phyloP scores from a whole-genome alignment of 2,888 invertebrate genomes.

The Barypeithes pellucidus region DNA sequence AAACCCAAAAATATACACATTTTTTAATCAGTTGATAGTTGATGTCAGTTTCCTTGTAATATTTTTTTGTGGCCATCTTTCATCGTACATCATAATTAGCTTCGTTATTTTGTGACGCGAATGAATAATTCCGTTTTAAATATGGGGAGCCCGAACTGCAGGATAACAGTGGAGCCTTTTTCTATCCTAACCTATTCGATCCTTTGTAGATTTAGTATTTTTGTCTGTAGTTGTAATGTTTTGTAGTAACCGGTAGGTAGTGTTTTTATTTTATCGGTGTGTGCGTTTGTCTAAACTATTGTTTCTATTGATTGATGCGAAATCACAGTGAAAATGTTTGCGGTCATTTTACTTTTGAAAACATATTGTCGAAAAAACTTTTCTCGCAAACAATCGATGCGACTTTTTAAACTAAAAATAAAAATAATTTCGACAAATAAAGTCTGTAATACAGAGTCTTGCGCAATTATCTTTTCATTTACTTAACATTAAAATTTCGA shows the following conservation, averaged over 20 bases:
- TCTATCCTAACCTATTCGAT: constrained; percentile 52
- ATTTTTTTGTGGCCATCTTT: neutral
- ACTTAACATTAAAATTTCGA: too few species aligned
- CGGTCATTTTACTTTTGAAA: too few species aligned
- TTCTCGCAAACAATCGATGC: too few species aligned
- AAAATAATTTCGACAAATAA: too few species aligned
- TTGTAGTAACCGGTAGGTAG: constrained; percentile 33
- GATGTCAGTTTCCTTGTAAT: neutral
- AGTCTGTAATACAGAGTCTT: too few species aligned
- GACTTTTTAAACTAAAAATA: too few species aligned
- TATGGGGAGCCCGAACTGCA: constrained; percentile 43
- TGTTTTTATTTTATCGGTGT: constrained; percentile 29
- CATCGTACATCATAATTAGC: neutral
- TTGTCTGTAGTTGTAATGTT: constrained; percentile 31
- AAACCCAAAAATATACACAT: too few species aligned
- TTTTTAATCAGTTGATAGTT: neutral
- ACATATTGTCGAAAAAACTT: too few species aligned
- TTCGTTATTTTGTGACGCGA: neutral
- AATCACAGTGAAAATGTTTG: neutral
- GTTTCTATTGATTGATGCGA: too few species aligned
- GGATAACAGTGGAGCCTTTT: constrained; percentile 54
- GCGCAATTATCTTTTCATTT: too few species aligned
- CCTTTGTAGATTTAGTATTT: constrained; percentile 39
- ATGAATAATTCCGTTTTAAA: constrained; percentile 1
- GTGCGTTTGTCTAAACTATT: neutral